A percentile compares a stretch with the other conserved stretches of the same genome.
phyloP scores from a whole-genome alignment of 2,888 invertebrate genomes.

The Antheraea assamensis region DNA sequence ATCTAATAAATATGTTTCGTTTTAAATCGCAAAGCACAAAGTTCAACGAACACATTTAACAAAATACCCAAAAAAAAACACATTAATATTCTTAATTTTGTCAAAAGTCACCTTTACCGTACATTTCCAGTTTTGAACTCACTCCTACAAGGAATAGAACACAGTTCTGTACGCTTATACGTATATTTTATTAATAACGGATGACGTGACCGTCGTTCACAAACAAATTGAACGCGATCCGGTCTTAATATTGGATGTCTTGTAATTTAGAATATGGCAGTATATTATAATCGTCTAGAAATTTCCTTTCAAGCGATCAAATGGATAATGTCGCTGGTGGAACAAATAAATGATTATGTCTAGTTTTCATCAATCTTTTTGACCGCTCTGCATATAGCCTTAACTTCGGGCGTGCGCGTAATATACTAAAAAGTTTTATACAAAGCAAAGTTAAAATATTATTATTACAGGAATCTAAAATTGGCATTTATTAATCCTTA shows the following conservation, averaged over 20 bases:
- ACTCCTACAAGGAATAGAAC: background rate
- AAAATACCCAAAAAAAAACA: background rate
- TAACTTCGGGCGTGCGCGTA: no score
- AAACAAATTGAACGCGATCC: conserved; percentile 33
- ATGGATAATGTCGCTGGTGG: background rate
- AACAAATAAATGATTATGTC: background rate
- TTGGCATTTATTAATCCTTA: no score
- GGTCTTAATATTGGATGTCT: conserved; percentile 25
- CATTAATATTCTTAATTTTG: conserved; percentile 18
- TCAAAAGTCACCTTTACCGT: conserved; percentile 22
- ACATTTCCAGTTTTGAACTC: background rate
- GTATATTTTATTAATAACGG: conserved; percentile 32
- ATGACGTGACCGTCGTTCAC: conserved; percentile 25
- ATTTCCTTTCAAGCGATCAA: conserved; percentile 6
- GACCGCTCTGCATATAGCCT: no score
- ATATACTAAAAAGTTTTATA: no score
- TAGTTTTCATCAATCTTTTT: no score
- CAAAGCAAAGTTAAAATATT: no score
- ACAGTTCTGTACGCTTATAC: conserved; percentile 6
- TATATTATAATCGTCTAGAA: conserved; percentile 16
- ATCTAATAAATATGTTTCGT: conserved; percentile 8
- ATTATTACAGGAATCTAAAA: no score
- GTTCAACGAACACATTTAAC: conserved; percentile 18
- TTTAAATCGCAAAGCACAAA: background rate
- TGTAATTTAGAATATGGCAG: conserved; percentile 33